Percentiles rank a stretch among this genome's conserved stretches.
These are phyloP conservation scores for Odocoileus virginianus DNA, from an alignment of 2,113 vertebrate species.

Conservation along the genomic window DNA sequence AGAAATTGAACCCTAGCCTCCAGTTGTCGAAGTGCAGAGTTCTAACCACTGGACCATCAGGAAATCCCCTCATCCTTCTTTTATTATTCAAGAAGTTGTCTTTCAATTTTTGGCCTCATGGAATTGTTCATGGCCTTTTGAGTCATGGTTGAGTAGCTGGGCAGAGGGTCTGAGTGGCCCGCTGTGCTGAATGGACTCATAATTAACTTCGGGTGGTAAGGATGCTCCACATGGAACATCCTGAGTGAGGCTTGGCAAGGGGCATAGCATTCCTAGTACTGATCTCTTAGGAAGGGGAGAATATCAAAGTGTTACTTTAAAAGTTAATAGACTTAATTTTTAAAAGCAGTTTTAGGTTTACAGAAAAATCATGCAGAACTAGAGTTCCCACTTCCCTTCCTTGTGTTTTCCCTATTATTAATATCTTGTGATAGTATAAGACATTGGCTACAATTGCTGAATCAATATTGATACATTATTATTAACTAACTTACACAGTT, in stretches of 20 bases:
- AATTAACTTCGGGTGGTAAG: neutral
- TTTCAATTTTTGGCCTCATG: neutral
- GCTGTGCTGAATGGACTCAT: neutral
- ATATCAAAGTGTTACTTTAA: neutral
- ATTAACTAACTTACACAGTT: neutral
- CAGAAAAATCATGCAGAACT: neutral
- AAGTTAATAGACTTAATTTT: neutral
- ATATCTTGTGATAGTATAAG: rapidly evolving
- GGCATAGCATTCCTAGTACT: rapidly evolving
- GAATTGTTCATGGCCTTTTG: neutral
- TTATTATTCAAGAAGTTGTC: neutral
- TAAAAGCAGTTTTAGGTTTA: neutral
- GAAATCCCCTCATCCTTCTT: neutral
- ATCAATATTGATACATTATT: neutral
- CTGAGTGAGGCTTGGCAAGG: neutral
- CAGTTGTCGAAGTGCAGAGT: neutral
- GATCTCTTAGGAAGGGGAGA: neutral
- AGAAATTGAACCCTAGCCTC: neutral
- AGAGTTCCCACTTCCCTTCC: neutral
- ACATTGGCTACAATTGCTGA: neutral
- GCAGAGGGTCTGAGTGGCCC: neutral
- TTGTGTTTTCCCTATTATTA: rapidly evolving
- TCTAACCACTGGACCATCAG: neutral
- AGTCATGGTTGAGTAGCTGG: neutral
- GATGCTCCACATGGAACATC: rapidly evolving